Conservation (phyloP, 2,113 vertebrate genomes). For the Microcebus griseorufus region DNA sequence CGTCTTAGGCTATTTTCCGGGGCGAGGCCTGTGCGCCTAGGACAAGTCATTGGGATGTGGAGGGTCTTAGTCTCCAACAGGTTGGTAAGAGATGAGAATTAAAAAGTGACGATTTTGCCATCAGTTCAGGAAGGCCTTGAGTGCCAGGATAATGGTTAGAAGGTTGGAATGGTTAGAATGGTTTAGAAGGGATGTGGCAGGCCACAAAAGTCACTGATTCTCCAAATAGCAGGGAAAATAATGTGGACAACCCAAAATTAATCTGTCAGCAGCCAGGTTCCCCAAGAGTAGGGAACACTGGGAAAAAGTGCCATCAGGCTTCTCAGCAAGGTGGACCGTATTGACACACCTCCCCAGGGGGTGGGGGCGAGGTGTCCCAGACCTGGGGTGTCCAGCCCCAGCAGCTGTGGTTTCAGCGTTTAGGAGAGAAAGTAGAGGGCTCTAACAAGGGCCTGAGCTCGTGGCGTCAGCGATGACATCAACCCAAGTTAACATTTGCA, state of each 20-base stretch:
- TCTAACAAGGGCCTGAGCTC: rapidly evolving
- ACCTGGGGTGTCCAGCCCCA: background rate
- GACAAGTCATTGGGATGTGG: too few species aligned
- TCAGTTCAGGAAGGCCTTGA: background rate
- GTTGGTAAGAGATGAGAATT: background rate
- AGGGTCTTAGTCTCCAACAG: too few species aligned
- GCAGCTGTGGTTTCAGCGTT: background rate
- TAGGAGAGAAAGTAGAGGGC: background rate
- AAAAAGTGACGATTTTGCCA: background rate
- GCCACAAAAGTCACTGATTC: background rate
- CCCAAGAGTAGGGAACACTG: background rate
- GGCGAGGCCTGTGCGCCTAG: too few species aligned
- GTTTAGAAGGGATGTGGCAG: background rate
- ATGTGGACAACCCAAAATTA: background rate
- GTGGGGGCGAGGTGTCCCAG: background rate
- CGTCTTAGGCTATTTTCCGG: too few species aligned
- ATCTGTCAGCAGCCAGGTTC: background rate
- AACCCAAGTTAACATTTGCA: background rate
- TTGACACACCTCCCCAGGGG: background rate
- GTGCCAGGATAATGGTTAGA: background rate
- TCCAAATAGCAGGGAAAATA: background rate
- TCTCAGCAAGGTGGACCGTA: background rate
- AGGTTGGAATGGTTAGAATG: background rate
- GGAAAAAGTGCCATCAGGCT: background rate
- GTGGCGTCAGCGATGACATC: too few species aligned